phyloP scores from a whole-genome alignment of 2,888 invertebrate species.

The Stenchaetothrips biformis region DNA sequence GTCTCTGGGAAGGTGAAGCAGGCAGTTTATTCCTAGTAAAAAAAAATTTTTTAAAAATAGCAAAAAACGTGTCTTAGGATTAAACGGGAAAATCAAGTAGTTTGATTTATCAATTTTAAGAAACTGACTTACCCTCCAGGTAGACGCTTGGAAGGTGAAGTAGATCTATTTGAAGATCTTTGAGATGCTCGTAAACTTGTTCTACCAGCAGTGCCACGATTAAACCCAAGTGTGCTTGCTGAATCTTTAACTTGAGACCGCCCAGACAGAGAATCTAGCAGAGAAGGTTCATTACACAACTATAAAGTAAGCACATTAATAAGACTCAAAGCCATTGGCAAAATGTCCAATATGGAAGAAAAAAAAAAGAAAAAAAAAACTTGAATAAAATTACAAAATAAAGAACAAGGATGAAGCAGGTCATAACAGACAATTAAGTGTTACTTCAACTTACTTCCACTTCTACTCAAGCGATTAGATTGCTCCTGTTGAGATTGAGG shows the following conservation, averaged over 20 bases:
- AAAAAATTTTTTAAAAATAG: not conserved
- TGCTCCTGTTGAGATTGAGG: conserved; percentile 26
- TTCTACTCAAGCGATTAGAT: not conserved
- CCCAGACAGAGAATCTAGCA: not conserved
- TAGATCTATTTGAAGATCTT: not conserved
- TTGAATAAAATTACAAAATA: not conserved
- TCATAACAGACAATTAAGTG: not conserved
- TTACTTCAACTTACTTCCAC: not conserved
- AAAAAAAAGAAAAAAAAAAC: not conserved
- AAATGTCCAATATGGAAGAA: not conserved
- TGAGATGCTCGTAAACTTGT: not conserved
- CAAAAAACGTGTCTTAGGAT: not conserved
- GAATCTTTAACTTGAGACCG: not conserved
- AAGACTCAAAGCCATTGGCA: no score
- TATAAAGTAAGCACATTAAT: no score
- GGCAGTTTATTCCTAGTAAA: not conserved
- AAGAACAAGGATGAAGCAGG: not conserved
- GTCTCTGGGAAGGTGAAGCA: not conserved
- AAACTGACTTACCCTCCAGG: not conserved
- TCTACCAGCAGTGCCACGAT: not conserved
- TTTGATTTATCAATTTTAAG: not conserved
- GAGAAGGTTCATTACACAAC: not conserved
- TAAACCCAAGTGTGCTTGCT: not conserved
- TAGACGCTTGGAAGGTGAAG: not conserved
- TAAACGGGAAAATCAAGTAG: not conserved